A percentile compares a stretch with the other conserved stretches of the same genome.
phyloP scores from a whole-genome alignment of 1,140 invertebrate genomes.

The Drosophila watanabei region DNA sequence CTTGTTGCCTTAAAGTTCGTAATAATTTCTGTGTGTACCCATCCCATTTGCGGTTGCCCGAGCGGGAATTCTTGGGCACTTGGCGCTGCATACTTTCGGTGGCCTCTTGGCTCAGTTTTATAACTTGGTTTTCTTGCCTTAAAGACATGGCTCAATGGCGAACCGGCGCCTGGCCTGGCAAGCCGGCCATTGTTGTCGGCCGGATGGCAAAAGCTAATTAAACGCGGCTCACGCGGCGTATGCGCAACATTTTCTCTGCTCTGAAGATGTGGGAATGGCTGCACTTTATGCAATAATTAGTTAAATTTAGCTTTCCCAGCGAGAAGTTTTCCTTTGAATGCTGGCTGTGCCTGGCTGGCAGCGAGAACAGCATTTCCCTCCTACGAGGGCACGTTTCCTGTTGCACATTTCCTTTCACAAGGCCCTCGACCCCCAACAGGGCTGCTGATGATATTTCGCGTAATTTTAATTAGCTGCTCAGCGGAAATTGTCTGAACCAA shows the following conservation, averaged over 20 bases:
- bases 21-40: background rate
- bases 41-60: conserved; percentile 7
- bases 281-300: conserved; percentile 27
- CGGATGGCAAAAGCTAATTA: conserved; percentile 46
- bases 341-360: background rate
- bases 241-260: conserved; percentile 27
- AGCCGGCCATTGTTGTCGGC: conserved; percentile 18
- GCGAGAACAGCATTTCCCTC: conserved; percentile 46
- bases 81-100: conserved; percentile 47
- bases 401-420: conserved; percentile 44
- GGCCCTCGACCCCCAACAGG: conserved; percentile 10
- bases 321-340: conserved; percentile 7
- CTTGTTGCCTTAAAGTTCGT: background rate
- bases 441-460: conserved; percentile 58
- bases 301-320: background rate
- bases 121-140: background rate
- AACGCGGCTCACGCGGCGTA: conserved; percentile 22
- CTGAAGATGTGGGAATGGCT: conserved; percentile 1
- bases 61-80: background rate
- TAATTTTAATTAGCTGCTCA: conserved; percentile 77
- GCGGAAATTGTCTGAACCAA: conserved; percentile 64
- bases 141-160: background rate
- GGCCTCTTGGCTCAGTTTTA: conserved; percentile 4
- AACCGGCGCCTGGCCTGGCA: background rate
- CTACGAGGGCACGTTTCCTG: conserved; percentile 64